phyloP scores from a whole-genome alignment of 2,113 vertebrate genomes.

The Pseudopodoces humilis region DNA sequence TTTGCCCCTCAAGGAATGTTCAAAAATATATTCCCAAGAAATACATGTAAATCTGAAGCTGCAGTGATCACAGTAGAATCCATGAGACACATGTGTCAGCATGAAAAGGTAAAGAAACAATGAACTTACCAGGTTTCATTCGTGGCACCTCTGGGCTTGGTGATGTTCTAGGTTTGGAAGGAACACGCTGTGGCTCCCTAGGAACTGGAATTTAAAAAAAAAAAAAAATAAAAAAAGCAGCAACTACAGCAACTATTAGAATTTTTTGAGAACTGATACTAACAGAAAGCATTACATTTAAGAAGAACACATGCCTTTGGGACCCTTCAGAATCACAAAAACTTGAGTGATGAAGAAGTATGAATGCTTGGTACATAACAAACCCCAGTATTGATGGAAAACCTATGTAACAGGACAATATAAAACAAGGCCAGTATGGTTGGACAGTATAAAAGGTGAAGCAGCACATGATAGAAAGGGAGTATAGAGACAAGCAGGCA shows the following conservation, averaged over 20 bases:
- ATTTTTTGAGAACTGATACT: neutral
- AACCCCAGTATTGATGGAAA: neutral
- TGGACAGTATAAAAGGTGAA: neutral
- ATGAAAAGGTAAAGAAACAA: neutral
- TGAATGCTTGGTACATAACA: neutral
- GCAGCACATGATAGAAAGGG: neutral
- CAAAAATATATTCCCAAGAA: neutral
- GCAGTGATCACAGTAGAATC: neutral
- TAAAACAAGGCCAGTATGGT: neutral
- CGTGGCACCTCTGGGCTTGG: constrained; percentile 53
- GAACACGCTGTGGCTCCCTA: constrained; percentile 36
- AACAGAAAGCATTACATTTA: neutral
- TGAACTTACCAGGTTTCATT: constrained; percentile 62
- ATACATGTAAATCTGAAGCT: neutral
- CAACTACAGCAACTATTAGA: neutral
- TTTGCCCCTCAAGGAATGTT: neutral
- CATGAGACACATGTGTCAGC: accelerated
- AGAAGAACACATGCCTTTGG: neutral
- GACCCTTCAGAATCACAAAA: neutral
- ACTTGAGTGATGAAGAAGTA: neutral
- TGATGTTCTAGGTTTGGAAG: constrained; percentile 47
- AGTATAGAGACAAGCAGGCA: neutral
- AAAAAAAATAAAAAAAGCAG: neutral
- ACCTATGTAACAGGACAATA: neutral
- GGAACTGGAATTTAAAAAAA: constrained; percentile 34